Base-by-base conservation (phyloP, 2,113 vertebrate genomes). In the Pycnonotus jocosus region DNA sequence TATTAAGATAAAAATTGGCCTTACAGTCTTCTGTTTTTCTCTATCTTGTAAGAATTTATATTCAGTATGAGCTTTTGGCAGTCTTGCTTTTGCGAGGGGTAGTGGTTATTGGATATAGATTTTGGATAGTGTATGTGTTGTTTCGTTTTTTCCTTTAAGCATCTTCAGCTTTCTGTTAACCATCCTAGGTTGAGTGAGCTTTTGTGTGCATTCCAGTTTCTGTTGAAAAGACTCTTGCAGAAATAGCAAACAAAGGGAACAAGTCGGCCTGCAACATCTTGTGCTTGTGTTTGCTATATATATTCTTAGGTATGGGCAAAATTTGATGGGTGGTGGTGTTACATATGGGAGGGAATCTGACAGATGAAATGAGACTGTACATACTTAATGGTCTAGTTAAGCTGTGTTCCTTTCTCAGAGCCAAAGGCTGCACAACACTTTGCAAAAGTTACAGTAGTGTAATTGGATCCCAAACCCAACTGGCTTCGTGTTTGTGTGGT, bases 1-100 rank as follows among this genome's bases (percentile, higher is more conserved):
- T 25, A 11, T 0, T 3, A 22, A 48, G 40, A 12, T 45, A 19
- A 6, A 73, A 7, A 24, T 35, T 48, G 8, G 5, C 1, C 1
- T 72, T 45, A 21, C 0, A 4, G 38, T 33, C 10, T 76, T 62
- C 10, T 19, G 4, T 82, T 94, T 38, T 72, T 61, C 56, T 35
- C 44, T 4, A 1, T 76, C 35, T 82, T 4, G 0, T 62, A 44
- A 66, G 24, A 53, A 53, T 85, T 56, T 70, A 2, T 69, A 38
- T 62, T 50, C 1, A 1, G 9, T 77, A 4, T 1, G 1, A 31
- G 31, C 50, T 69, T 45, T 24, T 38, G 24, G 17, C 22, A 68
- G 23, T 6, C 53, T 37, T n/a, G 24, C 25, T 76, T 77, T 57
- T 79, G 27, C 24, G 6, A 33, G 22, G 14, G 18, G 14, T 27